phyloP scores from a whole-genome alignment of 2,888 invertebrate genomes.

The Lycaena phlaeas region DNA sequence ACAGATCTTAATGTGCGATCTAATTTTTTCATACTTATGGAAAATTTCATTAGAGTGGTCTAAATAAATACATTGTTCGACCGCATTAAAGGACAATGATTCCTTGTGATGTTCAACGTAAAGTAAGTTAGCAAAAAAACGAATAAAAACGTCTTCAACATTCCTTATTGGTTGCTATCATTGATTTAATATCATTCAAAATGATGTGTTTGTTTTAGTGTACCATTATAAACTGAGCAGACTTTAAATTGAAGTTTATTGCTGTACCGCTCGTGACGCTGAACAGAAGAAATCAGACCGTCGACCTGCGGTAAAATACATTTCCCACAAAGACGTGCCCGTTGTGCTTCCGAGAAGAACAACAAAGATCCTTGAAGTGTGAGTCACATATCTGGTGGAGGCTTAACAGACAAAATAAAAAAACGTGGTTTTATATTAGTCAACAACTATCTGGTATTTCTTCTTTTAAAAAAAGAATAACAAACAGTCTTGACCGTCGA shows the following conservation, averaged over 20 bases:
- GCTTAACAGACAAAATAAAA: conserved; percentile 39
- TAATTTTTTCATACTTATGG: background rate
- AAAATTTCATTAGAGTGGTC: background rate
- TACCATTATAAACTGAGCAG: background rate
- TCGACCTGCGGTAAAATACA: conserved; percentile 59
- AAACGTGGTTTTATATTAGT: conserved; percentile 16
- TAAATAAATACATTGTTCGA: background rate
- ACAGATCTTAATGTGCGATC: background rate
- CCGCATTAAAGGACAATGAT: background rate
- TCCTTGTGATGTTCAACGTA: too few relatives aligned
- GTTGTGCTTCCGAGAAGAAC: conserved; percentile 60
- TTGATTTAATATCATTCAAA: too few relatives aligned
- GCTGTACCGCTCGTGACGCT: conserved; percentile 25
- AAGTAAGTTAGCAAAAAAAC: too few relatives aligned
- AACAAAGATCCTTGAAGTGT: conserved; percentile 69
- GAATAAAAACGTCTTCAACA: too few relatives aligned
- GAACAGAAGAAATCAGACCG: conserved; percentile 57
- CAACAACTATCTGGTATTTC: conserved; percentile 4
- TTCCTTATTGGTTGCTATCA: too few relatives aligned
- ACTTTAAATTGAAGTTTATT: background rate
- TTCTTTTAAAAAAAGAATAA: background rate
- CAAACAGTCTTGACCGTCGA: too few relatives aligned
- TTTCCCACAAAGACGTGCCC: conserved; percentile 60
- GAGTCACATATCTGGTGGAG: conserved; percentile 46
- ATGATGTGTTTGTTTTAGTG: background rate